Conservation (phyloP, 1,140 invertebrate species). For the Hesperophylax magnus region DNA sequence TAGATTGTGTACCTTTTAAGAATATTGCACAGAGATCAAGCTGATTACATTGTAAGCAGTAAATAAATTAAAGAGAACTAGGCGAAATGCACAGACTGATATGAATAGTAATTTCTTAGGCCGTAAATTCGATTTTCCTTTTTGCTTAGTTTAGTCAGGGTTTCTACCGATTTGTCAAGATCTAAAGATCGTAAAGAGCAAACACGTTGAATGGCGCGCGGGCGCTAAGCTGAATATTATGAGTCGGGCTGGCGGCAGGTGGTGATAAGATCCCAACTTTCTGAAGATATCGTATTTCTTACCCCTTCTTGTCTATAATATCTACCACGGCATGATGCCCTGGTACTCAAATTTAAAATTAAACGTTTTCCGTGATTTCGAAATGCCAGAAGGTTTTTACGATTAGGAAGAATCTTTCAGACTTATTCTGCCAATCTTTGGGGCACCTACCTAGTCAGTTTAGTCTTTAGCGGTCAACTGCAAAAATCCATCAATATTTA, state of each 20-base stretch:
- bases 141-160: neutral
- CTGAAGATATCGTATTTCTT: slow-evolving; percentile 38
- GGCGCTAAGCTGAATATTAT: slow-evolving; percentile 72
- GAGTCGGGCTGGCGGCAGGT: slow-evolving; percentile 68
- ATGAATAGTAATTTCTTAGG: neutral
- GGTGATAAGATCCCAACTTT: slow-evolving; percentile 66
- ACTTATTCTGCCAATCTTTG: too few relatives aligned
- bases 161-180: slow-evolving; percentile 12
- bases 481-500: too few relatives aligned
- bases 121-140: neutral
- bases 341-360: slow-evolving; percentile 35
- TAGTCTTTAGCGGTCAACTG: too few relatives aligned
- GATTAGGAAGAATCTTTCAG: too few relatives aligned
- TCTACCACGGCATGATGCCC: slow-evolving; percentile 17
- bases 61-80: neutral
- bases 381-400: neutral
- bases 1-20: neutral
- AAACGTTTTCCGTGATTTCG: neutral
- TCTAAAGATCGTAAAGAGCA: slow-evolving; percentile 28
- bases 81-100: neutral
- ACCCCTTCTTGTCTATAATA: slow-evolving; percentile 26
- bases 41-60: neutral
- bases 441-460: too few relatives aligned
- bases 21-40: slow-evolving; percentile 1
- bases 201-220: slow-evolving; percentile 46